Evolutionary conservation across 2,113 vertebrate genomes (phyloP), one percentile per base, ranked within the genome.

Genomic region (Collichthys lucidus): DNA sequence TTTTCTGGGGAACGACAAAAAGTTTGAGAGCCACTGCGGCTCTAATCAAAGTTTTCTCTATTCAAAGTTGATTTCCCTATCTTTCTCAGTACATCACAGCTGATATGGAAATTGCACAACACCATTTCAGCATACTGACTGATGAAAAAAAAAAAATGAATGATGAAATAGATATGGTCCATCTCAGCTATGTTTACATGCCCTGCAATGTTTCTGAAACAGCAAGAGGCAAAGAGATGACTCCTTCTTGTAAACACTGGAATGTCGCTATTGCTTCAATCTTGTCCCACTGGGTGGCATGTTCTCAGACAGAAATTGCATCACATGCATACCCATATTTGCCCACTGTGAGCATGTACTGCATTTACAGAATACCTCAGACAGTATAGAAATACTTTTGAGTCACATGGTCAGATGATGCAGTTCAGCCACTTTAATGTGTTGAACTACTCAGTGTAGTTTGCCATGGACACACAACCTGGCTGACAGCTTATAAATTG

Each of bases 401-500:
- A 72, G 67, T 89, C 85, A 70, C 88, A 80, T 78, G 76, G 78
- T 83, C 73, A 79, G 77, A 79, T 79, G 90, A 90, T 91, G 80
- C 82, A 82, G 72, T 91, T 85, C 79, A 86, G 90, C 83, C 70
- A 83, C 63, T 90, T 91, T 91, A 91, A 90, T 89, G 88, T 87
- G 79, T 84, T 89, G 79, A 92, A 89, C 74, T 84, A 70, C 86
- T 86, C 86, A 53, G 79, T 85, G 84, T 82, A 88, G 89, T 90
- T 93, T 88, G 71, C 86, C 79, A 63, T 46, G 63, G 91, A 92
- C 85, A 88, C 87, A 87, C 88, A 86, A 86, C 87, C 80, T 76
- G 78, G 71, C 80, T 94, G 92, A 92, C 94, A 93, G 89, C 85
- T 92, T 93, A 89, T 94, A 93, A 93, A 95, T 94, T 94, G 90